These are phyloP conservation scores for Nettapus auritus DNA, from an alignment of 2,113 vertebrate species.

Conservation along the genomic window DNA sequence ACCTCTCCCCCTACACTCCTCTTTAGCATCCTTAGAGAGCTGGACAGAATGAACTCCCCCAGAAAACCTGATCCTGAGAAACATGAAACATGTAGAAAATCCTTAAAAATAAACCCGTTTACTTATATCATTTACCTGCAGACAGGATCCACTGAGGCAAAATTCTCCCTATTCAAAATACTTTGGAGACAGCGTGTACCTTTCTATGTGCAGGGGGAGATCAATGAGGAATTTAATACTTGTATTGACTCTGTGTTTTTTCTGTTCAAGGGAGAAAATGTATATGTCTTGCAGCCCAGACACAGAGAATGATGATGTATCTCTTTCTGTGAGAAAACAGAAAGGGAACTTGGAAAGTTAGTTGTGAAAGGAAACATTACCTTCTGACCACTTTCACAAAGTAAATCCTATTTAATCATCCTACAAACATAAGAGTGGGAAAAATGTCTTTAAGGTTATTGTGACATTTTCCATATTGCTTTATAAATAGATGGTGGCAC, in stretches of 20 bases:
- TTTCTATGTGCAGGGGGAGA: neutral
- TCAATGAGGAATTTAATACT: neutral
- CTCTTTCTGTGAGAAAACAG: neutral
- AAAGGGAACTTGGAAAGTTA: neutral
- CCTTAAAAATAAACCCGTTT: neutral
- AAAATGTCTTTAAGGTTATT: conserved; percentile 29
- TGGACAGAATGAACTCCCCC: neutral
- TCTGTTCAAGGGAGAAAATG: neutral
- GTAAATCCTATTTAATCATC: neutral
- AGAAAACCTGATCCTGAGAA: neutral
- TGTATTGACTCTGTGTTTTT: neutral
- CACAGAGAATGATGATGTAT: neutral
- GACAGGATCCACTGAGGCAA: neutral
- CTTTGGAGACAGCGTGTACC: neutral
- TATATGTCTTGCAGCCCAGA: neutral
- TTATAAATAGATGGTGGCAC: conserved; percentile 1
- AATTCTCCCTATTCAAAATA: neutral
- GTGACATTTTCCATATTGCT: conserved; percentile 18
- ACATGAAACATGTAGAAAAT: neutral
- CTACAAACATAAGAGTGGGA: neutral
- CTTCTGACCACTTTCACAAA: neutral
- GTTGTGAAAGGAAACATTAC: neutral
- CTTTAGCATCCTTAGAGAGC: neutral
- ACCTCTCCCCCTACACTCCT: neutral
- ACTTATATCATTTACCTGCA: neutral